phyloP scores from a whole-genome alignment of 2,113 vertebrate genomes.

The Gopherus flavomarginatus region DNA sequence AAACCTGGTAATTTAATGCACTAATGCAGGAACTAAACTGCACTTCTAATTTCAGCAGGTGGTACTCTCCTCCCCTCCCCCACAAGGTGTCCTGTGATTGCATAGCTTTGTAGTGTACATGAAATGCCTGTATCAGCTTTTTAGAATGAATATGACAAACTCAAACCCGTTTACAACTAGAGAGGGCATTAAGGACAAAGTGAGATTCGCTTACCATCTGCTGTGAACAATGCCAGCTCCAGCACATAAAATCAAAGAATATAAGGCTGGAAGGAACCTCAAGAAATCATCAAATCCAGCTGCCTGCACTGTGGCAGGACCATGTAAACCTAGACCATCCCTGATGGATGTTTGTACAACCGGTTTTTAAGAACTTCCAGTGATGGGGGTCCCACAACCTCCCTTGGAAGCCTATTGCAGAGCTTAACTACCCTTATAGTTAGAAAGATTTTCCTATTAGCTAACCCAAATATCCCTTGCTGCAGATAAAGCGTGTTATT shows the following conservation, averaged over 20 bases:
- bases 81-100: background rate
- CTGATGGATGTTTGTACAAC: no score
- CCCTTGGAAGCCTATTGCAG: no score
- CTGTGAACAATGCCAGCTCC: conserved; percentile 10
- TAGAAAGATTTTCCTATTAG: no score
- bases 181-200: background rate
- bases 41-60: background rate
- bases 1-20: rapidly evolving
- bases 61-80: background rate
- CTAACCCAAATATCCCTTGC: no score
- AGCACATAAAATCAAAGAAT: background rate
- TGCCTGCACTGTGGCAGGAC: no score
- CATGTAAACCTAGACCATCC: no score
- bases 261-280: no score
- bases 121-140: background rate
- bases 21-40: background rate
- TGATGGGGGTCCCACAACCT: no score
- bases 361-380: no score
- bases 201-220: conserved; percentile 5
- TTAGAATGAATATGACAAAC: background rate
- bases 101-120: background rate
- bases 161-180: background rate
- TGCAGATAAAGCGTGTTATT: no score
- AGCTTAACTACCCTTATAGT: no score
- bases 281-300: no score